Conservation (phyloP, 2,113 vertebrate species). For the Rynchops niger region DNA sequence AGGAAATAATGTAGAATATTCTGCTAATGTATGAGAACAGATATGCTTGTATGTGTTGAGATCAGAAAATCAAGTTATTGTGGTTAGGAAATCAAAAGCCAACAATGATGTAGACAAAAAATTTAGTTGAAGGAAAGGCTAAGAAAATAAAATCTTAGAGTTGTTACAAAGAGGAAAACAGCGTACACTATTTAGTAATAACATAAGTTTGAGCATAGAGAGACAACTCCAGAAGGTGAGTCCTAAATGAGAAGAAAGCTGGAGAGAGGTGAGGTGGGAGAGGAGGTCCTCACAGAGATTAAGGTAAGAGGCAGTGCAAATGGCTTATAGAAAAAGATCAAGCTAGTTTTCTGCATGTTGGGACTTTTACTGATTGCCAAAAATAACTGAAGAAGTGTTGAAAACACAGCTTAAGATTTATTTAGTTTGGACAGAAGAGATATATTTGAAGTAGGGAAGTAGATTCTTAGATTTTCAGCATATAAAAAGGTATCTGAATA, state of each 20-base stretch:
- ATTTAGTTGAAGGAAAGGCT: not conserved
- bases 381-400: not conserved
- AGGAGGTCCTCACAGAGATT: not conserved
- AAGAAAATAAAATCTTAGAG: not conserved
- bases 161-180: not conserved
- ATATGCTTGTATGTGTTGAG: not conserved
- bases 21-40: not conserved
- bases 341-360: not conserved
- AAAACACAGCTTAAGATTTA: not conserved
- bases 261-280: not conserved
- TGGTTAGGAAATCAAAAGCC: not conserved
- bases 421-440: not conserved
- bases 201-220: not conserved
- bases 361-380: not conserved
- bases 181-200: not conserved
- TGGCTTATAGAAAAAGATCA: not conserved
- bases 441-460: not conserved
- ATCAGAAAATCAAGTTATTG: not conserved
- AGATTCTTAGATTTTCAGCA: not conserved
- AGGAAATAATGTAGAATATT: not conserved
- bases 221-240: not conserved
- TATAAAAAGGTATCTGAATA: not conserved
- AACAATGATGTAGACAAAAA: not conserved
- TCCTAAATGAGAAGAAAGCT: not conserved
- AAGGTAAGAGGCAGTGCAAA: not conserved